Percentiles rank a stretch among this genome's conserved stretches.
phyloP scores from a whole-genome alignment of 92 coral and sea anemone genomes.

The Siderastrea radians region DNA sequence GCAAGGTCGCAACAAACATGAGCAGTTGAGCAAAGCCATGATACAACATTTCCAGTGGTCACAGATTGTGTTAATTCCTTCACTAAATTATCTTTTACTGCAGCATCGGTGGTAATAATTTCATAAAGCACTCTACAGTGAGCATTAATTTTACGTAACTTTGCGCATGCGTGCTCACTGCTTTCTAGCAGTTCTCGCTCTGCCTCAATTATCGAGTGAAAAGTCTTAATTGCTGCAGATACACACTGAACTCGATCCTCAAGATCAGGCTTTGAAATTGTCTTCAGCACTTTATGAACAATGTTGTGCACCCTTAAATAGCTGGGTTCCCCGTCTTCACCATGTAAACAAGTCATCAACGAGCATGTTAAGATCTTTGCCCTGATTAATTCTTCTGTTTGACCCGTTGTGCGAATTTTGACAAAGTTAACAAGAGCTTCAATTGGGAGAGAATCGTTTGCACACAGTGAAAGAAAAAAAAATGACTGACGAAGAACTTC shows the following conservation, averaged over 20 bases:
- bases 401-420: neutral
- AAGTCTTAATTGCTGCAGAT: neutral
- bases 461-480: slow-evolving; percentile 34
- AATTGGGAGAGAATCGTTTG: slow-evolving; percentile 29
- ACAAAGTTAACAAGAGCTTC: slow-evolving; percentile 27
- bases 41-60: neutral
- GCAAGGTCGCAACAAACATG: neutral
- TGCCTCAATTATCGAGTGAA: neutral
- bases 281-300: slow-evolving; percentile 3
- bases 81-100: neutral
- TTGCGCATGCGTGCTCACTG: neutral
- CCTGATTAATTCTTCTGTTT: slow-evolving; percentile 33
- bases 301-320: neutral
- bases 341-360: slow-evolving; percentile 12
- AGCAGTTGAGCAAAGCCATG: slow-evolving; percentile 11
- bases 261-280: neutral
- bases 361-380: slow-evolving; percentile 36
- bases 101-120: neutral
- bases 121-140: neutral
- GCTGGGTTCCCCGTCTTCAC: neutral
- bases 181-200: neutral
- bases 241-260: neutral
- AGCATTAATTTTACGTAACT: neutral
- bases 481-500: slow-evolving; percentile 28
- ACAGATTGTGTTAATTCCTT: neutral